Evolutionary conservation across 2,113 vertebrate genomes (phyloP).

Genomic region (Micromys minutus): DNA sequence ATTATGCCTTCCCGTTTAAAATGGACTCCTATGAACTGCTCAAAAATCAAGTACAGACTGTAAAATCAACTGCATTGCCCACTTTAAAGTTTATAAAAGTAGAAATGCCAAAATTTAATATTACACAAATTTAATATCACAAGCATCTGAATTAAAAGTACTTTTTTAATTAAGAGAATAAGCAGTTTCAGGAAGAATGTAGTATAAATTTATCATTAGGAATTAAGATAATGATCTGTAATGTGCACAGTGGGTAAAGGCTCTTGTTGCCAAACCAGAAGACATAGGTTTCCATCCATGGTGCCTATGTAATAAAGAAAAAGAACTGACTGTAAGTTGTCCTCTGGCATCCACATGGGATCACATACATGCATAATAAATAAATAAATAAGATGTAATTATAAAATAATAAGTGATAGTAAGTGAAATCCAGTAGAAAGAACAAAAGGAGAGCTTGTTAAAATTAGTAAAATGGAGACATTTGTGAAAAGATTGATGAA

Average conservation of each 20-base stretch:
- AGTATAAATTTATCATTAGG: not conserved
- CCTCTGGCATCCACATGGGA: no score
- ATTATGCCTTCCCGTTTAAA: not conserved
- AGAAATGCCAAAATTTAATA: not conserved
- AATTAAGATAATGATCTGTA: not conserved
- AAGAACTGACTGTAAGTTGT: not conserved
- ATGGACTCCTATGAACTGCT: not conserved
- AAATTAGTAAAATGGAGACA: not conserved
- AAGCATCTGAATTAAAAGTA: conserved; percentile 20
- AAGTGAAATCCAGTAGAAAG: not conserved
- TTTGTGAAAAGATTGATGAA: not conserved
- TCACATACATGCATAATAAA: not conserved
- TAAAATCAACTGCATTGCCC: not conserved
- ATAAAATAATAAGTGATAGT: not conserved
- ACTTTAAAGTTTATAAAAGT: not conserved
- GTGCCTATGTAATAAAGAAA: not conserved
- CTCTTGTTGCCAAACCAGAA: not conserved
- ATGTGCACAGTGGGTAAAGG: not conserved
- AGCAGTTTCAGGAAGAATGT: not conserved
- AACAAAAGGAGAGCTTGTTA: not conserved
- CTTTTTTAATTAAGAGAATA: not conserved
- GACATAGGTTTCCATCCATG: not conserved
- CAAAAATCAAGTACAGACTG: conserved; percentile 23
- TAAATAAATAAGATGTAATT: not conserved
- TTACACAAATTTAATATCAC: not conserved